Base-by-base conservation (phyloP, 2,888 invertebrate species). In the Auanema freiburgensis region DNA sequence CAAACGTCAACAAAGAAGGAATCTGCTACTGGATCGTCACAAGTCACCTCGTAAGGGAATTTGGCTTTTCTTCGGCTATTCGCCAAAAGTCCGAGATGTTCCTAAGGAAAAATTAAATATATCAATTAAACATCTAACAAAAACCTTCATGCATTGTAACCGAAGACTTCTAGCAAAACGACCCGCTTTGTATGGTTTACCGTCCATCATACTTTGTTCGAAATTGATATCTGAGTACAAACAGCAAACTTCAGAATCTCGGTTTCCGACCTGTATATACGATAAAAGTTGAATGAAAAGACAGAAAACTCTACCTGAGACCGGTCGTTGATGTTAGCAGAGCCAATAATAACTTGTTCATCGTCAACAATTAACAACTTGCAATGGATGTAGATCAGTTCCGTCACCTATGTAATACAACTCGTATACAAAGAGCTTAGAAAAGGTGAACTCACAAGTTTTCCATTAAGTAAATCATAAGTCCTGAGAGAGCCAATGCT, bases 321-420 rank as follows among this genome's bases (percentile, higher is more conserved):
- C 57, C 97, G 87, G 84, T 98, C 97, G 83, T 98, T 98, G 77
- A 98, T 94, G 83, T 98, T 98, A 0, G 97, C 96, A 5, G 95
- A 96, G 18, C 97, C 97, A 79, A 96, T 95, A 69, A 98, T 93
- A 0, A 92, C 90, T 2, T 89, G 61, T 43, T 89, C 89, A 84
- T 98, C 97, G 84, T 98, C 97, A 0, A 91, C 91, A 67, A 98
- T 93, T 85, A 97, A 88, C 63, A 98, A 86, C 86, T 98, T 98
- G 63, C 95, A 94, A 86, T 98, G 97, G 14, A 98, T 94, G 85
- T 98, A 98, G 62, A 98, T 90, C 10, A 97, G 87, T 85, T 97
- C 97, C 0, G 94, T 92, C 53, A 95, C 90, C 85, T 85, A 77
- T n/a, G n/a, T n/a, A n/a, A n/a, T n/a, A n/a, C n/a, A n/a, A n/a